Evolutionary conservation across 2,113 vertebrate species (phyloP).

Genomic region (Pteropus alecto): DNA sequence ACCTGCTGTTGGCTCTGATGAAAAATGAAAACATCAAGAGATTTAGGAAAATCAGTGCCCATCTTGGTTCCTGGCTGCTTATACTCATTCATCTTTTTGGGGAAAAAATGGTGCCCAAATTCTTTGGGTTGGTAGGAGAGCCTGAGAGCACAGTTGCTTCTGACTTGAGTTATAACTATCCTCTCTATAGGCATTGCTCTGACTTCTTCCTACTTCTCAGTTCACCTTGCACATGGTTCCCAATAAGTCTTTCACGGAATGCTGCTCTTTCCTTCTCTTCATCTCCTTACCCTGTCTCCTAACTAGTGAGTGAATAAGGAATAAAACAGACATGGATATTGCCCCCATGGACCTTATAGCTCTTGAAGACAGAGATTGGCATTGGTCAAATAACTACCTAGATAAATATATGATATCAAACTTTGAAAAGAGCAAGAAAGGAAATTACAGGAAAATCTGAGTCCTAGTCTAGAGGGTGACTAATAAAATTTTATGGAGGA

Average conservation of each 20-base stretch:
- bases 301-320: conserved; percentile 13
- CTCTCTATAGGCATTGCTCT: not conserved
- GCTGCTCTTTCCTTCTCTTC: not conserved
- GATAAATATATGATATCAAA: conserved; percentile 1
- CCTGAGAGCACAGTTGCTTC: not conserved
- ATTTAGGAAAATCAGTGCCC: not conserved
- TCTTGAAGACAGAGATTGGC: not conserved
- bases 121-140: not conserved
- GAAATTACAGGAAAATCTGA: not conserved
- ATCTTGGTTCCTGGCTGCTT: not conserved
- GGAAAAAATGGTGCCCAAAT: not conserved
- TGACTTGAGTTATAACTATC: not conserved
- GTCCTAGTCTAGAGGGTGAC: not conserved
- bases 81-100: not conserved
- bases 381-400: not conserved
- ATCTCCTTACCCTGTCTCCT: not conserved
- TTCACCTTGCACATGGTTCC: not conserved
- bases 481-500: conserved; percentile 29
- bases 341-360: not conserved
- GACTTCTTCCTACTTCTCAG: not conserved
- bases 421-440: not conserved
- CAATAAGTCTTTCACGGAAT: not conserved
- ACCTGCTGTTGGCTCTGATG: not conserved
- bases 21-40: not conserved
- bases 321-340: not conserved